Conservation (phyloP, 1,140 invertebrate species). For the Anoplophora glabripennis region DNA sequence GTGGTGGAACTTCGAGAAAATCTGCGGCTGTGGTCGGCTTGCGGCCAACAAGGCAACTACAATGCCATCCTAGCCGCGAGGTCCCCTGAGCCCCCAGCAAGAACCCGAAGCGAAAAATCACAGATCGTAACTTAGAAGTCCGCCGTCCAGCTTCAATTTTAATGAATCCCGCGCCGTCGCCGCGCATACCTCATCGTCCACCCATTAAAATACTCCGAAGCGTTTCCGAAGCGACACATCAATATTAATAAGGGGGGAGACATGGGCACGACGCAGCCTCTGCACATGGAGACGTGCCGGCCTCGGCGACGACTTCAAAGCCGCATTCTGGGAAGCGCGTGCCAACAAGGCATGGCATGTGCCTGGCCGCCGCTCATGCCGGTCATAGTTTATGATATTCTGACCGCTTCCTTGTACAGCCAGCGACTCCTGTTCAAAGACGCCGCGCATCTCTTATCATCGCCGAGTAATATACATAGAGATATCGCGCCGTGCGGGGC, state of each 20-base stretch:
- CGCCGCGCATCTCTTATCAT: slow-evolving; percentile 8
- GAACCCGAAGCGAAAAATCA: not conserved
- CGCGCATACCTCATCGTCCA: not conserved
- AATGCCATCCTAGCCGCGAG: too few relatives aligned
- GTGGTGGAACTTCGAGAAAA: too few relatives aligned
- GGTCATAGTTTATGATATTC: slow-evolving; percentile 34
- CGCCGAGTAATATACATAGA: too few relatives aligned
- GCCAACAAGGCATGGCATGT: slow-evolving; percentile 31
- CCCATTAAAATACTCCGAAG: not conserved
- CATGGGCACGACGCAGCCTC: slow-evolving; percentile 1
- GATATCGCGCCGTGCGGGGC: too few relatives aligned
- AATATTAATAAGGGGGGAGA: slow-evolving; percentile 24
- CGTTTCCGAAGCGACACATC: slow-evolving; percentile 16
- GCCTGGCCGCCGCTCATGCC: slow-evolving; percentile 18
- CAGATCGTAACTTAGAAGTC: slow-evolving; percentile 3
- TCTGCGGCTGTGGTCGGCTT: too few relatives aligned
- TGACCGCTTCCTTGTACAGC: slow-evolving; percentile 27
- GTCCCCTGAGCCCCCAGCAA: too few relatives aligned
- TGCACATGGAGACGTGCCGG: slow-evolving; percentile 8
- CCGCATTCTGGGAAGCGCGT: slow-evolving; percentile 32
- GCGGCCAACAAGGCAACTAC: too few relatives aligned
- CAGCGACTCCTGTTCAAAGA: slow-evolving; percentile 24
- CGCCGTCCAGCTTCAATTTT: not conserved
- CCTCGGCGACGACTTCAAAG: slow-evolving; percentile 23
- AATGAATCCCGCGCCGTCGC: not conserved